Percentiles rank a stretch among this genome's conserved stretches.
phyloP scores from a whole-genome alignment of 2,113 vertebrate species.

The Diadophis punctatus region DNA sequence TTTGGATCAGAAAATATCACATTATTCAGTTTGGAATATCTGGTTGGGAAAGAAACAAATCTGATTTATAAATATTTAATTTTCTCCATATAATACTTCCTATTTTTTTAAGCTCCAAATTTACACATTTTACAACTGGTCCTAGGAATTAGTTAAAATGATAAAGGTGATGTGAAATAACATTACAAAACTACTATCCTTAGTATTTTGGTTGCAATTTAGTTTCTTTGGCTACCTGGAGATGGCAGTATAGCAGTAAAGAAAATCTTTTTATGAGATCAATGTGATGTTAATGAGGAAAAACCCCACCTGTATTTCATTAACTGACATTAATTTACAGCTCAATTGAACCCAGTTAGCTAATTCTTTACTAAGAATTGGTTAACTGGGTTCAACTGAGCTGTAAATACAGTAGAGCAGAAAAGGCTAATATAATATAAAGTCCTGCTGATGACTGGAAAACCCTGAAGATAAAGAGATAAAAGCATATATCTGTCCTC shows the following conservation, averaged over 20 bases:
- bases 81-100: neutral
- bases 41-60: neutral
- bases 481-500: neutral
- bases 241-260: conserved; percentile 62
- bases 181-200: accelerated
- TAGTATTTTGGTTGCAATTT: neutral
- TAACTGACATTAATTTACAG: neutral
- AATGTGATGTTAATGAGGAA: neutral
- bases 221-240: conserved; percentile 38
- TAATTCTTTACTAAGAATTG: neutral
- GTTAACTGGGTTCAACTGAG: neutral
- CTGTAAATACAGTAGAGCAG: neutral
- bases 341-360: neutral
- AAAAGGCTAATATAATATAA: neutral
- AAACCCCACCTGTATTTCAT: accelerated
- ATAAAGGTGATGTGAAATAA: neutral
- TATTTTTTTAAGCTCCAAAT: neutral
- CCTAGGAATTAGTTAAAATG: neutral
- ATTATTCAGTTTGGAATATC: neutral
- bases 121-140: neutral
- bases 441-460: neutral
- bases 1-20: neutral
- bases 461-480: neutral
- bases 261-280: neutral
- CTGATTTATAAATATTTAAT: neutral